These are phyloP conservation scores for Chaetophractus vellerosus DNA, from an alignment of 2,797 vertebrate species.

Conservation along the genomic window DNA sequence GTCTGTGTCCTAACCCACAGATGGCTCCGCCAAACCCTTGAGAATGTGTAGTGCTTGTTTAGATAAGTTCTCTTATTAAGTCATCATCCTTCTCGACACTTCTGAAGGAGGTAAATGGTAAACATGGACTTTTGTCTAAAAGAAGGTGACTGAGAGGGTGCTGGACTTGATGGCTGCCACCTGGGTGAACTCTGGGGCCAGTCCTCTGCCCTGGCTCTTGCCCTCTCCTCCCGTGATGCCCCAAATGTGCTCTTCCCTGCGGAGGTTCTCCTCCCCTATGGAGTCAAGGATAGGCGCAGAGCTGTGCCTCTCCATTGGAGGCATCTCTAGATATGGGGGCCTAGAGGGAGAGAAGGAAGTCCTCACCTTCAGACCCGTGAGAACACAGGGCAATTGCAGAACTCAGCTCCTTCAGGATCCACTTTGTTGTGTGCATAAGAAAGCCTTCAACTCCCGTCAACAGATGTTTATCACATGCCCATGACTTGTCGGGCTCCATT, in stretches of 20 bases:
- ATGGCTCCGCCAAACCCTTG: not conserved
- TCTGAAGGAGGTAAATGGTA: not conserved
- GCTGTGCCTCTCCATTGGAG: not conserved
- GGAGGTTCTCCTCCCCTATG: accelerated
- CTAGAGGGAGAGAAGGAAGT: not conserved
- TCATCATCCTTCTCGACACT: not conserved
- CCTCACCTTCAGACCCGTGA: too few relatives aligned
- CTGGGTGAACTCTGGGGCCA: not conserved
- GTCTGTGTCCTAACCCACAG: not conserved
- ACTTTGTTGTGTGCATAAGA: not conserved
- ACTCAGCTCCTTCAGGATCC: not conserved
- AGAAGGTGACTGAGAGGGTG: not conserved
- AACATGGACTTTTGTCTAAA: not conserved
- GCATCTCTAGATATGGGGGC: not conserved
- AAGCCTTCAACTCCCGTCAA: not conserved
- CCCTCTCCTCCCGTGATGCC: not conserved
- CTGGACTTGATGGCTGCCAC: not conserved
- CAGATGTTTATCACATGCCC: not conserved
- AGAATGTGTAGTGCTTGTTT: not conserved
- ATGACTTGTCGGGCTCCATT: not conserved
- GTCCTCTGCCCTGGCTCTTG: not conserved
- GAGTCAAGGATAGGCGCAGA: not conserved
- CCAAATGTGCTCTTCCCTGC: not conserved
- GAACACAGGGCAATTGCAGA: not conserved
- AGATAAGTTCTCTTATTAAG: not conserved